A percentile compares a stretch with the other conserved stretches of the same genome.
phyloP scores from a whole-genome alignment of 2,113 vertebrate species.

The Bufo gargarizans region DNA sequence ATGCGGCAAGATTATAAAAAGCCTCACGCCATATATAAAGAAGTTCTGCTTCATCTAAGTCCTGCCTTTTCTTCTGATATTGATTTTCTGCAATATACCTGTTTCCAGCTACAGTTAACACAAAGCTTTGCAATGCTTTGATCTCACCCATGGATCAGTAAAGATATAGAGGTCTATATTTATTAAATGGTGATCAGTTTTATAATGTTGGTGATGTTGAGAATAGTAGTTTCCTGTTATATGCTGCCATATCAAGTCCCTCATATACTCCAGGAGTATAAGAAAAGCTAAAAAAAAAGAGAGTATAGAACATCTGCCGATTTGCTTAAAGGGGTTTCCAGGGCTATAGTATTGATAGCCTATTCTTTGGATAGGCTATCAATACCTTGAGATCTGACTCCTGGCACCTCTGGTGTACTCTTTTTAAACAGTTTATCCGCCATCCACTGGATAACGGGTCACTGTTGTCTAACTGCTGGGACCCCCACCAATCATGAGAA shows the following conservation, averaged over 20 bases:
- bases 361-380: too few species aligned
- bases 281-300: neutral
- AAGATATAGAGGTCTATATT: conserved; percentile 20
- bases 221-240: too few species aligned
- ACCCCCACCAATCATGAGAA: too few species aligned
- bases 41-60: neutral
- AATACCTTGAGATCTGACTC: too few species aligned
- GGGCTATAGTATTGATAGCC: too few species aligned
- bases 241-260: neutral
- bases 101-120: conserved; percentile 1
- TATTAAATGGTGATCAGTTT: neutral
- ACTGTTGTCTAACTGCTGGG: too few species aligned
- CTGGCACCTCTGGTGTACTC: too few species aligned
- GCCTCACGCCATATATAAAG: too few species aligned
- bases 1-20: too few species aligned
- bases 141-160: neutral
- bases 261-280: neutral
- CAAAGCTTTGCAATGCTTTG: neutral
- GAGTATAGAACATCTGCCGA: neutral
- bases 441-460: too few species aligned
- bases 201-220: neutral
- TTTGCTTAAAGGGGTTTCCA: neutral
- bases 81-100: conserved; percentile 10
- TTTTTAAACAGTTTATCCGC: too few species aligned
- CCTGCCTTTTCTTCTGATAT: neutral